A percentile compares a stretch with the other conserved stretches of the same genome.
phyloP scores from a whole-genome alignment of 2,888 invertebrate species.

The Incurvaria masculella region DNA sequence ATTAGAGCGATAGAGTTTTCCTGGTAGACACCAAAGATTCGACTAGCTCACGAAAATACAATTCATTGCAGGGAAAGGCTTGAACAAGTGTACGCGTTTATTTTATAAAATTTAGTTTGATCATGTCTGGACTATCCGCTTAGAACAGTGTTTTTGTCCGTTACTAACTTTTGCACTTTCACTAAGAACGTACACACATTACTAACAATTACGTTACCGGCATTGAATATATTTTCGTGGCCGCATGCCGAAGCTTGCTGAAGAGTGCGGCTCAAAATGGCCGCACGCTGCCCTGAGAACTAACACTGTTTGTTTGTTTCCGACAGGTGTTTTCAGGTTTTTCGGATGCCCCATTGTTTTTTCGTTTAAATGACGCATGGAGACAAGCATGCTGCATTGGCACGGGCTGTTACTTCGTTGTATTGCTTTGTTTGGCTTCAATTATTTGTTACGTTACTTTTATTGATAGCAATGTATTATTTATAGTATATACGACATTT shows the following conservation, averaged over 20 bases:
- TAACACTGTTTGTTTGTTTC: conserved; percentile 2
- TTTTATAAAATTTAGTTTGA: background rate
- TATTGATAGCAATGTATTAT: too few species aligned
- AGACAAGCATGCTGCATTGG: conserved; percentile 40
- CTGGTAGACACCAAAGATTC: conserved; percentile 8
- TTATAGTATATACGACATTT: too few species aligned
- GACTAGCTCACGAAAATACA: conserved; percentile 14
- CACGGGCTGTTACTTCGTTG: too few species aligned
- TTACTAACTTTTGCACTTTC: background rate
- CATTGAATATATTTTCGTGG: background rate
- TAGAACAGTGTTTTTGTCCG: too few species aligned
- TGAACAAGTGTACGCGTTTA: background rate
- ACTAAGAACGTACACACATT: too few species aligned
- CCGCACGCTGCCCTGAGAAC: background rate
- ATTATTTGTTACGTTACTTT: too few species aligned
- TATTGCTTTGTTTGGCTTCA: too few species aligned
- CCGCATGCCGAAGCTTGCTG: background rate
- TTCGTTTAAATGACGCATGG: conserved; percentile 53
- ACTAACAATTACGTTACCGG: too few species aligned
- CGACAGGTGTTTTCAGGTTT: conserved; percentile 54
- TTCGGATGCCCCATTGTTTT: conserved; percentile 57
- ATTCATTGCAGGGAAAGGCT: conserved; percentile 3
- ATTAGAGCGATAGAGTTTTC: background rate
- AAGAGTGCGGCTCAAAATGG: too few species aligned
- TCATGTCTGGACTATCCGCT: background rate